These are phyloP conservation scores for Semnornis frantzii DNA, from an alignment of 2,113 vertebrate genomes.

Conservation along the genomic window DNA sequence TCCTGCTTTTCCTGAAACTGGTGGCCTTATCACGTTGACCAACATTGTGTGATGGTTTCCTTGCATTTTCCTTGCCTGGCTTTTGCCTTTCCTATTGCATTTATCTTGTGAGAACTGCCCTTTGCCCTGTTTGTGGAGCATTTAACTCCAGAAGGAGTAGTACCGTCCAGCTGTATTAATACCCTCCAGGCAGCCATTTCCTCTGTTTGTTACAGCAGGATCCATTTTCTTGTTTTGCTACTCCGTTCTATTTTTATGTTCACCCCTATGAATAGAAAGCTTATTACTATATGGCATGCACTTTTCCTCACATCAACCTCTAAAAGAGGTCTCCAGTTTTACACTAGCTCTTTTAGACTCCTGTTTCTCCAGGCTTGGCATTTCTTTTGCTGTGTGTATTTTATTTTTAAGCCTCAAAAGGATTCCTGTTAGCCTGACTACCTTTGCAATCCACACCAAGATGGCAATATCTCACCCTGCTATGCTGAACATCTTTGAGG, in stretches of 20 bases:
- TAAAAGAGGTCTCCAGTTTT: neutral
- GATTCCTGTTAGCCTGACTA: neutral
- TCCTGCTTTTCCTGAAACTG: neutral
- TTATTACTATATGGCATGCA: neutral
- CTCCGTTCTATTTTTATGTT: neutral
- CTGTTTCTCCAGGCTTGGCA: accelerated
- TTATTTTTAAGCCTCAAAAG: neutral
- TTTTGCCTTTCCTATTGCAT: neutral
- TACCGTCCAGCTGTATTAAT: neutral
- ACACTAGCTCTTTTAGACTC: neutral
- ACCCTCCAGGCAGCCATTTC: neutral
- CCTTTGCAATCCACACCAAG: neutral
- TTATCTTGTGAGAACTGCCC: neutral
- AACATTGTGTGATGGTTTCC: neutral
- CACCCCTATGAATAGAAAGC: neutral
- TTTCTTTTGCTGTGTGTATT: neutral
- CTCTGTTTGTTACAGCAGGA: neutral
- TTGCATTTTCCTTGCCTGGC: neutral
- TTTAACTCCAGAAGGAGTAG: neutral
- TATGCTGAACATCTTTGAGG: neutral
- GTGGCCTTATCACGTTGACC: neutral
- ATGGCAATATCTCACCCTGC: neutral
- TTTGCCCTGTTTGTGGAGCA: neutral
- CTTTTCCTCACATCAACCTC: neutral
- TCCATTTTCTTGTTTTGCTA: neutral